Evolutionary conservation across 2,888 invertebrate genomes (phyloP).

Genomic region (Mantis religiosa): DNA sequence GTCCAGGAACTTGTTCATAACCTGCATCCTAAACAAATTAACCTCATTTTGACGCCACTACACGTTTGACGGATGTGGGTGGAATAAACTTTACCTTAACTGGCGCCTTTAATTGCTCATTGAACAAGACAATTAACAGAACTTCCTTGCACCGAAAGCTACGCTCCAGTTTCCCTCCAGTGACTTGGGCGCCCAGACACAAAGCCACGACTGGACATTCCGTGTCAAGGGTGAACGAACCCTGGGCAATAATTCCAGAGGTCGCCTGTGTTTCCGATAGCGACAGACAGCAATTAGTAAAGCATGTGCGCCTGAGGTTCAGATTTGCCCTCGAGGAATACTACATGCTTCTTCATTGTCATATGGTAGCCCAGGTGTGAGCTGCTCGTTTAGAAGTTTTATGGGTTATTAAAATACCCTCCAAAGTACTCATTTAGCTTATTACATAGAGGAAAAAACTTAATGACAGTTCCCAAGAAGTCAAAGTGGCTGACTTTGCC

Average conservation of each 20-base stretch:
- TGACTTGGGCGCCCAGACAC: background rate
- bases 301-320: background rate
- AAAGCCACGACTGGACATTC: background rate
- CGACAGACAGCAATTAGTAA: background rate
- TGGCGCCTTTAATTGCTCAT: background rate
- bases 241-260: background rate
- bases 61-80: background rate
- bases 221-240: background rate
- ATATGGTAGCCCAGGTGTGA: too few species aligned
- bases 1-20: background rate
- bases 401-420: too few species aligned
- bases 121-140: background rate
- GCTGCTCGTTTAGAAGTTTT: too few species aligned
- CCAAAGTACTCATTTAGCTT: too few species aligned
- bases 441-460: too few species aligned
- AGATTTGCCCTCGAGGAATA: background rate
- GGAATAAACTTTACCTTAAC: background rate
- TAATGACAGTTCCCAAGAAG: too few species aligned
- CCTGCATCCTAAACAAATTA: background rate
- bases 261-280: background rate
- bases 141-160: background rate
- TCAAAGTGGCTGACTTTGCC: too few species aligned
- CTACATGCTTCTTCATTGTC: background rate
- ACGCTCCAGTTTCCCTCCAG: background rate
- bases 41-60: background rate